A percentile compares a stretch with the other conserved stretches of the same genome.
Evolutionary conservation across 2,797 vertebrate species (phyloP).

Genomic region (Lepilemur septentrionalis): DNA sequence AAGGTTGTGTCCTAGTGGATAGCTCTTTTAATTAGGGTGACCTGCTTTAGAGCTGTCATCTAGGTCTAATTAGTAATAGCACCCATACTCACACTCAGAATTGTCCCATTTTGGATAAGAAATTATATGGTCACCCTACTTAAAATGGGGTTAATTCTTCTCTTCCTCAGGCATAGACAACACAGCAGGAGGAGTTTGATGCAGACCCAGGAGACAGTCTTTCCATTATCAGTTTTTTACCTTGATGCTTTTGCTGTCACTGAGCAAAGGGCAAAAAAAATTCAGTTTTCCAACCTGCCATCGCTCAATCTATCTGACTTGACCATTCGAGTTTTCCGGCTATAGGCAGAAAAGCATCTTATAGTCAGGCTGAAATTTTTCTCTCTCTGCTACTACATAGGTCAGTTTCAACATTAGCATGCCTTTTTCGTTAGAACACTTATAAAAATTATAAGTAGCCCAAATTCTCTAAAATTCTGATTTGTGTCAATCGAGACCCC

Average conservation of each 20-base stretch:
- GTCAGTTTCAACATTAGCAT: neutral
- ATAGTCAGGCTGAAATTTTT: neutral
- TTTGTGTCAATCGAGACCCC: neutral
- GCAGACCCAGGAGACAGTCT: neutral
- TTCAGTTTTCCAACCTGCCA: neutral
- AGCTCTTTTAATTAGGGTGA: constrained; percentile 37
- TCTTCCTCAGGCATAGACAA: neutral
- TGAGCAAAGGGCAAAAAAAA: neutral
- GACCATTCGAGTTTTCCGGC: neutral
- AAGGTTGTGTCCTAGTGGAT: neutral
- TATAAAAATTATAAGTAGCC: neutral
- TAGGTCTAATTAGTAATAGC: constrained; percentile 43
- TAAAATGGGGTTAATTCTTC: constrained; percentile 11
- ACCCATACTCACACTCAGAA: neutral
- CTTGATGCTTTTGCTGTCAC: neutral
- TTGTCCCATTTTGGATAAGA: neutral
- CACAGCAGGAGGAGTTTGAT: neutral
- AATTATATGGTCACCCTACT: neutral
- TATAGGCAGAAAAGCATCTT: neutral
- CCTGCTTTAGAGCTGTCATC: constrained; percentile 26
- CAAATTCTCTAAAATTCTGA: neutral
- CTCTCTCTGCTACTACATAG: neutral
- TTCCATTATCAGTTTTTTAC: neutral
- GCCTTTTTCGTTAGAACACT: neutral
- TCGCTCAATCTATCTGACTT: neutral